These are phyloP conservation scores for Esox niger DNA, from an alignment of 2,113 vertebrate species.

Conservation along the genomic window DNA sequence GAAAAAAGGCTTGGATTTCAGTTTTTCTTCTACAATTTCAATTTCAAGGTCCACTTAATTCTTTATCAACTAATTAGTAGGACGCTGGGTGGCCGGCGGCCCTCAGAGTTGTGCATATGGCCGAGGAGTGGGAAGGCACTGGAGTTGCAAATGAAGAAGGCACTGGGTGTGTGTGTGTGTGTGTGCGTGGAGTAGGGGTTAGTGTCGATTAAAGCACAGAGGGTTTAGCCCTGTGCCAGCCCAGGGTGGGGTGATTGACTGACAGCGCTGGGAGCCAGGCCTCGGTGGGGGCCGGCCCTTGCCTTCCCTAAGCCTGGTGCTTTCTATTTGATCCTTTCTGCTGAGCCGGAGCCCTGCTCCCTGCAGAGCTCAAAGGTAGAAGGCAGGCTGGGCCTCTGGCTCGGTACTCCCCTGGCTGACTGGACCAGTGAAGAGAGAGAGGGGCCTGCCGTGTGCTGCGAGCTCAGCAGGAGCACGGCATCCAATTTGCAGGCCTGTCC, in stretches of 20 bases:
- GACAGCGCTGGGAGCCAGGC: slow-evolving; percentile 77
- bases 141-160: slow-evolving; percentile 86
- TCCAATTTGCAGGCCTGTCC: slow-evolving; percentile 94
- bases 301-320: slow-evolving; percentile 62
- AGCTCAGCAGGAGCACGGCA: slow-evolving; percentile 83
- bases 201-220: slow-evolving; percentile 46
- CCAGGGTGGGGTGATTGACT: slow-evolving; percentile 81
- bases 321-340: slow-evolving; percentile 51
- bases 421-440: slow-evolving; percentile 50
- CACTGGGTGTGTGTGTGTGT: slow-evolving; percentile 67
- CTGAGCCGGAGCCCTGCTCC: slow-evolving; percentile 74
- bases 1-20: slow-evolving; percentile 62
- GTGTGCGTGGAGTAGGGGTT: neutral
- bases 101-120: slow-evolving; percentile 92
- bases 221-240: slow-evolving; percentile 67
- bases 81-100: slow-evolving; percentile 87
- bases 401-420: slow-evolving; percentile 79
- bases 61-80: slow-evolving; percentile 93
- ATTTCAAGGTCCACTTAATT: slow-evolving; percentile 99
- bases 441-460: slow-evolving; percentile 56
- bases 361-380: slow-evolving; percentile 75
- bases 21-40: slow-evolving; percentile 85
- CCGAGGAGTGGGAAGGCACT: slow-evolving; percentile 82
- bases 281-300: slow-evolving; percentile 52
- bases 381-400: slow-evolving; percentile 68